A percentile compares a stretch with the other conserved stretches of the same genome.
Conservation (phyloP, 2,113 vertebrate genomes). For the Zapus hudsonius region DNA sequence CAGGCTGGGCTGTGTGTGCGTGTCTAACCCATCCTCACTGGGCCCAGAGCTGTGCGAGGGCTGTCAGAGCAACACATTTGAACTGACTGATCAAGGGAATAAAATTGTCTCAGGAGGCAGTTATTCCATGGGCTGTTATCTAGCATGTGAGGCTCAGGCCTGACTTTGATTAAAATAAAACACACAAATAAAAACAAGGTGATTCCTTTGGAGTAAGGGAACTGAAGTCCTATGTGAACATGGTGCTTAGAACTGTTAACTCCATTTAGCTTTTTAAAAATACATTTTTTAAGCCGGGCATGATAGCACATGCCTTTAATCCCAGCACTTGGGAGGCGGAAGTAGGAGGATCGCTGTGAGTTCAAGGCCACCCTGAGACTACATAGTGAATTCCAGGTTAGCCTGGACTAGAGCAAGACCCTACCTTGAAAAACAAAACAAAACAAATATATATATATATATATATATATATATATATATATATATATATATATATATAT, state of each 20-base stretch:
- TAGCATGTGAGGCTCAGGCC: background rate
- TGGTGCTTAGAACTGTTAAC: too few relatives aligned
- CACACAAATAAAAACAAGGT: background rate
- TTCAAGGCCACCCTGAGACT: too few relatives aligned
- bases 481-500: too few relatives aligned
- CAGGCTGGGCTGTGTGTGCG: background rate
- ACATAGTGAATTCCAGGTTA: too few relatives aligned
- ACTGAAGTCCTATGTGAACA: background rate
- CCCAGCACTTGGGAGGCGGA: too few relatives aligned
- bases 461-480: too few relatives aligned
- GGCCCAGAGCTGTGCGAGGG: background rate
- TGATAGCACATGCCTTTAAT: too few relatives aligned
- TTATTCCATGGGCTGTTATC: background rate
- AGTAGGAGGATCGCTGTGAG: too few relatives aligned
- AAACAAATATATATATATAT: too few relatives aligned
- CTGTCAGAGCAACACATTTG: background rate
- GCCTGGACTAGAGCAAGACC: too few relatives aligned
- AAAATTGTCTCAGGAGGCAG: background rate
- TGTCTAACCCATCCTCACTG: fast-evolving
- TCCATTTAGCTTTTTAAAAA: background rate
- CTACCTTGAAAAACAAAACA: too few relatives aligned
- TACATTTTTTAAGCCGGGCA: too few relatives aligned
- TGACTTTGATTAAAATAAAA: background rate
- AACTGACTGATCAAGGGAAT: background rate
- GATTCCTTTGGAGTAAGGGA: background rate